Evolutionary conservation across 2,888 invertebrate species (phyloP), one percentile per base, ranked within the genome.

Genomic region (Brachylomia viminalis): DNA sequence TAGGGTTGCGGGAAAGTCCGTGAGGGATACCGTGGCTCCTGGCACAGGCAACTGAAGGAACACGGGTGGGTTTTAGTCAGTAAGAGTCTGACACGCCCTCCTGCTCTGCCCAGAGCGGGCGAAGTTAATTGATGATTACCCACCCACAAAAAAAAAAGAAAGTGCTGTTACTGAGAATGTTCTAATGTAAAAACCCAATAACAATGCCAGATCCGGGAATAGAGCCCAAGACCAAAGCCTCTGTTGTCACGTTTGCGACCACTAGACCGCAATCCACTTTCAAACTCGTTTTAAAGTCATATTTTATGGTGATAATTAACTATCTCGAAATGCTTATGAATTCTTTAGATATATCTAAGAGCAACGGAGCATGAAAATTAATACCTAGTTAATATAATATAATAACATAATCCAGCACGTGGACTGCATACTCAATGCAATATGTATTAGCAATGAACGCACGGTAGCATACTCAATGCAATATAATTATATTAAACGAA

Each of bases 381-480:
- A 54, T 69, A 38, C 42, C 10, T 30, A 54, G 38, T n/a, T 0
- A 42, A 75, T 72, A 27, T 27, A 58, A 47, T 38, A 69, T 54
- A 62, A 70, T 58, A 52, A 64, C n/a, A 67, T 54, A 62, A 61
- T 54, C 15, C 27, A 30, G 33, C 52, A 47, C 42, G 58, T 61
- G 80, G 62, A 71, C 67, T 38, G 67, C 75, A 82, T 75, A 64
- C 62, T 30, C 27, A 79, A 83, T 80, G 42, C 27, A 83, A n/a
- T 62, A 45, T n/a, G 38, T 38, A 47, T 27, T 49, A 67, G 68
- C 58, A 80, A 54, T 64, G 62, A 66, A 38, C 61, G 65, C 47
- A 66, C 56, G 66, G 7, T 49, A 52, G 67, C 75, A 82, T 75
- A 64, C 62, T 30, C 27, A 79, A 83, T 80, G 42, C 27, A 83